Base-by-base conservation (phyloP, 2,888 invertebrate species). In the Amblyteles armatorius region DNA sequence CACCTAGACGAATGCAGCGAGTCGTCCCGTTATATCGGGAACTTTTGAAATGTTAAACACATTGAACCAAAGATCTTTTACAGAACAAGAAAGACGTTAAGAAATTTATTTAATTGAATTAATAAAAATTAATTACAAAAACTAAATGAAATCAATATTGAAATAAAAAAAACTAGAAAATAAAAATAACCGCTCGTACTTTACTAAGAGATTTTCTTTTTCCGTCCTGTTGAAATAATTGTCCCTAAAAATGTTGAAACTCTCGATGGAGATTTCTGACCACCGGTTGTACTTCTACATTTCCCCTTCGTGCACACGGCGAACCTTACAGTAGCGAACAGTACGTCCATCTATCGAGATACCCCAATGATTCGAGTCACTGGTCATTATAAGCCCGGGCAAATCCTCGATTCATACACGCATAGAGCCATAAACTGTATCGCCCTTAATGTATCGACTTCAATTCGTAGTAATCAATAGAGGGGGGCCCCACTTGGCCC, bases 191-290 rank as follows among this genome's bases (percentile, higher is more conserved):
- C 40, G 9, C 40, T 9, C 7, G 0, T 40, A 40, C 11, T 40
- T 40, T 40, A 40, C 11, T 40, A 11, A 40, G 40, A 11, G 2
- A 40, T 40, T 40, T 40, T 40, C 3, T 40, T 11, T 2, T 2
- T 40, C 40, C 11, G 11, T 11, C 11, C 11, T 2, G 3, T 16
- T 1, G 50, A 50, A 50, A 50, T 50, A 22, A 55, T 9, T 9
- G 22, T 7, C 11, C 55, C 9, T 40, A 22, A 13, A 29, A 74
- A 69, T 82, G 48, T 44, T 72, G 73, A 82, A 85, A 84, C 83
- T 84, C 82, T 76, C 86, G 80, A 82, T 78, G 85, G 82, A 57
- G 69, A 80, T 73, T 67, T 33, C 68, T 48, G 80, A 52, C 63
- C 52, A 71, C 52, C 36, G 68, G 26, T 13, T 60, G 13, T 9